Evolutionary conservation across 2,113 vertebrate genomes (phyloP).

Genomic region (Chamaea fasciata): DNA sequence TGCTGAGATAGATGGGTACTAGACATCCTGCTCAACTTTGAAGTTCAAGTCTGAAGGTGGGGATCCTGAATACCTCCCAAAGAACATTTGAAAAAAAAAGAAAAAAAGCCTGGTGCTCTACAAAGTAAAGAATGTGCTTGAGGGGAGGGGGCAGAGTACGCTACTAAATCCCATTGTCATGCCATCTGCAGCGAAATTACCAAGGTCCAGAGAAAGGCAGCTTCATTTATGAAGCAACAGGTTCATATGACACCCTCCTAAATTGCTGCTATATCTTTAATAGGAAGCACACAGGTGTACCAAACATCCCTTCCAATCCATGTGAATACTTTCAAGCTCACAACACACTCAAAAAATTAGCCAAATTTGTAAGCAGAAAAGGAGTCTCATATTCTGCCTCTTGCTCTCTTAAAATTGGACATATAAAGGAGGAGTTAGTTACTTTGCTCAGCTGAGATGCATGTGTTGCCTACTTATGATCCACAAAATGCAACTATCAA

Average conservation of each 20-base stretch:
- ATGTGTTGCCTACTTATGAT: background rate
- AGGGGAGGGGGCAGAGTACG: background rate
- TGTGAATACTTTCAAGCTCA: background rate
- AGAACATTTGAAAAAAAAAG: background rate
- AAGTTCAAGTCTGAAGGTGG: slow-evolving; percentile 27
- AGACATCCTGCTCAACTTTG: slow-evolving; percentile 16
- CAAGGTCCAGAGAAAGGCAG: background rate
- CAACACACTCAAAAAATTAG: background rate
- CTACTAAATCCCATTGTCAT: background rate
- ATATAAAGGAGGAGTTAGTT: background rate
- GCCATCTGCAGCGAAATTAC: background rate
- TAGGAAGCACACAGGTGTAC: background rate
- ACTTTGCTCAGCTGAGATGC: background rate
- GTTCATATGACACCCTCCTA: background rate
- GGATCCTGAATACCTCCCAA: background rate
- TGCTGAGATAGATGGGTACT: slow-evolving; percentile 38
- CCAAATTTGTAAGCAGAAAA: background rate
- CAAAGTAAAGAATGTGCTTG: slow-evolving; percentile 10
- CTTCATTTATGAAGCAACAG: background rate
- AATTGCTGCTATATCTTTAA: background rate
- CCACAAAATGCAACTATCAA: background rate
- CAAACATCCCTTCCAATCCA: background rate
- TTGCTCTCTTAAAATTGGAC: background rate
- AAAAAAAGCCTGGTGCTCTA: background rate
- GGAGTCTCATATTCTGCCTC: background rate